Percentiles rank a stretch among this genome's conserved stretches.
Conservation (phyloP, 2,888 invertebrate species). For the Zelleria hepariella region DNA sequence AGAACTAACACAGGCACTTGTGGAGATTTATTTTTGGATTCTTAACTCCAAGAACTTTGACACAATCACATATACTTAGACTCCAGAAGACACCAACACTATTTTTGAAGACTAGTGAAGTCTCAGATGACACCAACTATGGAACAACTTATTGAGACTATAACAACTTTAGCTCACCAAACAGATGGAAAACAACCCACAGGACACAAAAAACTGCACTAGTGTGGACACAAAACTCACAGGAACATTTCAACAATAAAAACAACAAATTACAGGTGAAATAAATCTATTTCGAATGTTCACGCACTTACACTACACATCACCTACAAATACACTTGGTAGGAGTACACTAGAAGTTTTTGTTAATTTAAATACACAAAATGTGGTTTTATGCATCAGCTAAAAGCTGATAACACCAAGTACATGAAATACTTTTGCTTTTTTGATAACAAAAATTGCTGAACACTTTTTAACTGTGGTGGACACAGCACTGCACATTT, state of each 20-base stretch:
- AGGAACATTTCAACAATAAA: slow-evolving; percentile 32
- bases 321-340: slow-evolving; percentile 60
- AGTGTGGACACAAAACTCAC: background rate
- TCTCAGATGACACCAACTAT: background rate
- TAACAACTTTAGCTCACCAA: background rate
- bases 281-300: slow-evolving; percentile 59
- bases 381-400: background rate
- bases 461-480: slow-evolving; percentile 44
- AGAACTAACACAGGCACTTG: background rate
- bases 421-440: slow-evolving; percentile 14
- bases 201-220: slow-evolving; percentile 10
- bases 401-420: background rate
- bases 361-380: background rate
- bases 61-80: background rate
- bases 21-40: background rate
- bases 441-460: slow-evolving; percentile 41
- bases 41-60: background rate
- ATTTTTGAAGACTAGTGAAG: background rate
- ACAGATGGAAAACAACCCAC: slow-evolving; percentile 5
- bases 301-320: slow-evolving; percentile 69
- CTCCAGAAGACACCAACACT: background rate
- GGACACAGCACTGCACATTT: slow-evolving; percentile 48
- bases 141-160: background rate
- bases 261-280: slow-evolving; percentile 57
- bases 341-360: slow-evolving; percentile 36